A percentile compares a stretch with the other conserved stretches of the same genome.
Evolutionary conservation across 2,888 invertebrate genomes (phyloP).

Genomic region (Oscheius myriophilus): DNA sequence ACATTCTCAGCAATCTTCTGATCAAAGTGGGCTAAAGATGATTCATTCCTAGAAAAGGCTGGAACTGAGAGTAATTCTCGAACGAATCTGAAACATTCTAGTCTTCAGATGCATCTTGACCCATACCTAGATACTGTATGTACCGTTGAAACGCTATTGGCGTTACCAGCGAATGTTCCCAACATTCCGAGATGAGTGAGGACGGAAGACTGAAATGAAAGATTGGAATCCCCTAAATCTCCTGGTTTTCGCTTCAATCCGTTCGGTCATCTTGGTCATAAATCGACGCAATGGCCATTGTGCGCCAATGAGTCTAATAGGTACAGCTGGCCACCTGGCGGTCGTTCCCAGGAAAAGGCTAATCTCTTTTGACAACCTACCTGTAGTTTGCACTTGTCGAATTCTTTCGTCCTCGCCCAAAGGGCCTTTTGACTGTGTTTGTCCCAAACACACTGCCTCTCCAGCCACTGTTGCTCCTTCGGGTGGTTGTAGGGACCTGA

Average conservation of each 20-base stretch:
- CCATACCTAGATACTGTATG: slow-evolving; percentile 55
- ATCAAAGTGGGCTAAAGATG: slow-evolving; percentile 62
- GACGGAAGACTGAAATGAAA: slow-evolving; percentile 55
- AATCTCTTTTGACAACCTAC: slow-evolving; percentile 19
- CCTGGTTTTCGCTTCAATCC: neutral
- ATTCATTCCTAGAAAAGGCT: slow-evolving; percentile 55
- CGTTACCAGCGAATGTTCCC: slow-evolving; percentile 62
- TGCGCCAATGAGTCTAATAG: slow-evolving; percentile 24
- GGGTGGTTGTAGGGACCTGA: slow-evolving; percentile 46
- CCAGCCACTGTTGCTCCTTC: slow-evolving; percentile 31
- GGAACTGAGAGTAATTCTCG: slow-evolving; percentile 61
- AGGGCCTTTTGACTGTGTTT: slow-evolving; percentile 41
- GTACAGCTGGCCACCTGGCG: slow-evolving; percentile 23
- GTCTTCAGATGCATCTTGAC: neutral
- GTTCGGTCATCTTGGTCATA: slow-evolving; percentile 15
- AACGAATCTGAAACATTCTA: slow-evolving; percentile 45
- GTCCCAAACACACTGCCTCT: slow-evolving; percentile 50
- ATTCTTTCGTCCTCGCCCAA: slow-evolving; percentile 43
- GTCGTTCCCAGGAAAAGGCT: neutral
- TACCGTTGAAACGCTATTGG: slow-evolving; percentile 60
- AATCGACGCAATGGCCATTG: slow-evolving; percentile 18
- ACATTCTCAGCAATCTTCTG: slow-evolving; percentile 68
- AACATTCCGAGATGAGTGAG: slow-evolving; percentile 67
- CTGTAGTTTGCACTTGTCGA: slow-evolving; percentile 47
- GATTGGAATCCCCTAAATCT: neutral